phyloP scores from a whole-genome alignment of 1,140 invertebrate genomes.

The Drosophila ananassae region DNA sequence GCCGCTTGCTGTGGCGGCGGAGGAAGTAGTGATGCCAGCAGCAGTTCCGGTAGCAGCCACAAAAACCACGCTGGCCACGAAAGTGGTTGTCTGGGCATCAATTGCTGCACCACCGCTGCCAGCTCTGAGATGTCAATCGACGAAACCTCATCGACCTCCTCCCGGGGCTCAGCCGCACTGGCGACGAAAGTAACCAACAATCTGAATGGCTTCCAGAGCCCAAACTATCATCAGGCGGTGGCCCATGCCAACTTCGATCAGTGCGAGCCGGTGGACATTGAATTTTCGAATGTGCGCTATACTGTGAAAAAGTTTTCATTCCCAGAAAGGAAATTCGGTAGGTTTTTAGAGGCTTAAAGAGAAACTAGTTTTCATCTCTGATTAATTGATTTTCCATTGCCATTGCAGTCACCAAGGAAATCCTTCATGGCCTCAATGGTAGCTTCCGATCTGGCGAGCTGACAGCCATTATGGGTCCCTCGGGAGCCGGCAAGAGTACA shows the following conservation, averaged over 20 bases:
- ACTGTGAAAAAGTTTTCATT: constrained; percentile 85
- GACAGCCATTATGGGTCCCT: constrained; percentile 91
- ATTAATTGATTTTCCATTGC: neutral
- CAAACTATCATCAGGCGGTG: constrained; percentile 43
- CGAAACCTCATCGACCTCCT: constrained; percentile 59
- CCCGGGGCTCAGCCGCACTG: constrained; percentile 18
- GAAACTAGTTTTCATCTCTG: neutral
- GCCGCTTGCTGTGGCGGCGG: constrained; percentile 61
- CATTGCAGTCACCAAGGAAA: constrained; percentile 86
- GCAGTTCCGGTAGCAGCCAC: constrained; percentile 38
- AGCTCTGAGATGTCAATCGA: constrained; percentile 76
- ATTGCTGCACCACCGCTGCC: constrained; percentile 69
- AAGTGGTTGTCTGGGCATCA: constrained; percentile 57
- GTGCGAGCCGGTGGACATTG: constrained; percentile 86
- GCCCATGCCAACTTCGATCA: constrained; percentile 72
- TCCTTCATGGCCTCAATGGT: constrained; percentile 87
- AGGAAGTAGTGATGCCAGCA: constrained; percentile 45
- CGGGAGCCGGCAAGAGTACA: constrained; percentile 91
- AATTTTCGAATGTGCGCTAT: constrained; percentile 88
- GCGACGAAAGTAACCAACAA: constrained; percentile 67
- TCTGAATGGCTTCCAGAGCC: constrained; percentile 44
- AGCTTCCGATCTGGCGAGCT: constrained; percentile 87
- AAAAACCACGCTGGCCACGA: constrained; percentile 27
- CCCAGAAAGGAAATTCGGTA: constrained; percentile 77
- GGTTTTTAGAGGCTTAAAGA: neutral